Evolutionary conservation across 1,140 invertebrate genomes (phyloP), one percentile per base, ranked within the genome.

Genomic region (Subanguina moxae): DNA sequence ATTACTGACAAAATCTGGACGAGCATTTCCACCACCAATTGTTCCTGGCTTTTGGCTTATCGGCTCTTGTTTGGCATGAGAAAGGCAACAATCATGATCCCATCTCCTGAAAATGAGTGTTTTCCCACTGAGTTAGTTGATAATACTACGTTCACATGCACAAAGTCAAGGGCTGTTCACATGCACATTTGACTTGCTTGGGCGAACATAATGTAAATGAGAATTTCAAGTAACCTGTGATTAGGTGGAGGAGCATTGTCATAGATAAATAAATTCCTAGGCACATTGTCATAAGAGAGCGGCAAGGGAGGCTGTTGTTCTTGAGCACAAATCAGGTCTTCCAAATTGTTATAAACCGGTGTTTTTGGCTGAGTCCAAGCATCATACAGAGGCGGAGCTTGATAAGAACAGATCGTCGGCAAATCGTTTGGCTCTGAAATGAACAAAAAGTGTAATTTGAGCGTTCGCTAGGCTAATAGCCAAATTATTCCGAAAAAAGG

Each of bases 201-300:
- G n/a, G n/a, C 52, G 38, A 28, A 15, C 46, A n/a, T n/a, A n/a
- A n/a, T n/a, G n/a, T n/a, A n/a, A n/a, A n/a, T n/a, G n/a, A n/a
- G n/a, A n/a, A n/a, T n/a, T n/a, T n/a, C n/a, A 38, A 52, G n/a
- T 52, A 21, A 52, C 48, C 48, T 19, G 15, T 52, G 48, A 52
- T 19, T 46, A 28, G 66, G 15, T 13, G 30, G 23, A 25, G 66
- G 66, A 11, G 66, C 61, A 43, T 67, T 59, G 43, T 72, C 70
- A 62, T 72, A 59, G 25, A 61, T 23, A 57, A 19, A 58, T 45
- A 25, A n/a, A 15, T 21, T 17, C 62, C 67, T 73, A 64, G 68
- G 70, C 71, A 65, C 52, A 65, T 68, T 68, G 28, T 68, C 58
- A 56, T 58, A 64, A 15, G 48, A 52, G 17, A 52, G 48, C 17